Evolutionary conservation across 2,113 vertebrate species (phyloP), one percentile per base, ranked within the genome.

Genomic region (Castor canadensis): DNA sequence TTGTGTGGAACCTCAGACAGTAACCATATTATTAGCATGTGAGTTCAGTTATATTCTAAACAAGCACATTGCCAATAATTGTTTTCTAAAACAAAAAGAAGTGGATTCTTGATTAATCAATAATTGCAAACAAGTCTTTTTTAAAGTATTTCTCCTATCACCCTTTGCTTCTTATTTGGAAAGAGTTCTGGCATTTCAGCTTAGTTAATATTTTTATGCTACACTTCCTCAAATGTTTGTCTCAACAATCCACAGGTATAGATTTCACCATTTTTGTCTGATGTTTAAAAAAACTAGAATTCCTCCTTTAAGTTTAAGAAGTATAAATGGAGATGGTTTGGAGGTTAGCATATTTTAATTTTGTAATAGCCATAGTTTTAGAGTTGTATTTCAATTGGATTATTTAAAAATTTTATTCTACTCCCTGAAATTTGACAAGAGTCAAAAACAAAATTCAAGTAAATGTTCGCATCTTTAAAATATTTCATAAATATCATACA

Each of bases 401-500:
- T 5, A 82, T 88, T 85, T 91, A 71, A 62, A 30, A 73, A 82
- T 24, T 89, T 16, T 9, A 66, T 66, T 93, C 5, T 58, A 56
- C 81, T 87, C 82, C 13, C 43, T 60, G 19, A 87, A 72, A n/a
- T 82, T 67, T 24, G 90, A 76, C 3, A 47, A 2, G 30, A 93
- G 91, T 88, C 7, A 15, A 92, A 81, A 24, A 69, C 4, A 85
- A 87, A 2, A 86, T 80, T 54, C 20, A 66, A 82, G 6, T 79
- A 19, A 82, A 79, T 87, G 87, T 38, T 80, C 22, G 6, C 40
- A 88, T 28, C 52, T 93, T 75, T 87, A 11, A 92, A 96, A 58
- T 38, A 89, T 30, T 13, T 96, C 54, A 64, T 56, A 47, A 66
- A 62, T 75, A 81, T 52, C 13, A 90, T 60, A 54, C 9, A 40